phyloP scores from a whole-genome alignment of 2,888 invertebrate genomes.

The Xanthia icteritia region DNA sequence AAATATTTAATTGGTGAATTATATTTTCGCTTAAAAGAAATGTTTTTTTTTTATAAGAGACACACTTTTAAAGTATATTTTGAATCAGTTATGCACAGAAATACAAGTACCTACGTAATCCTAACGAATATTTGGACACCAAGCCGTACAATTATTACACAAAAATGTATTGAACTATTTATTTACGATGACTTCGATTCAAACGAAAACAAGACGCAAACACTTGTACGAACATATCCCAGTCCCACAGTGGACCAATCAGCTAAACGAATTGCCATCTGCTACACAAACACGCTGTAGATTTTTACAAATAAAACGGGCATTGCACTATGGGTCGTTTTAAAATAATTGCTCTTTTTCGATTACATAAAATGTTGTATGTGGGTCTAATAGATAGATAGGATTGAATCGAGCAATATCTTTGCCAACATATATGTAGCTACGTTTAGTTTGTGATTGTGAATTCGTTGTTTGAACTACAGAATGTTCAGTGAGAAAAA shows the following conservation, averaged over 20 bases:
- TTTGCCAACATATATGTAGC: background rate
- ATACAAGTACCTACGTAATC: background rate
- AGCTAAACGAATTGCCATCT: slow-evolving; percentile 49
- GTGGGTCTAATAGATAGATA: background rate
- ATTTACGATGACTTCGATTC: slow-evolving; percentile 20
- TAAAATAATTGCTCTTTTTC: slow-evolving; percentile 29
- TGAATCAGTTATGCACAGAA: too few relatives aligned
- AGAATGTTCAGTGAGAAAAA: background rate
- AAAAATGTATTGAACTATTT: background rate
- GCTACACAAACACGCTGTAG: slow-evolving; percentile 17
- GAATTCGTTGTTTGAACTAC: background rate
- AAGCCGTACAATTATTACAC: background rate
- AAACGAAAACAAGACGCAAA: slow-evolving; percentile 22
- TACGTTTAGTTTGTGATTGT: background rate
- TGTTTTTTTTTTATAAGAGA: background rate
- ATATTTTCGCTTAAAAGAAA: background rate
- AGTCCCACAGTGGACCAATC: slow-evolving; percentile 40
- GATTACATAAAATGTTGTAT: slow-evolving; percentile 1
- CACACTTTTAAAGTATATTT: background rate
- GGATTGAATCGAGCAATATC: too few relatives aligned
- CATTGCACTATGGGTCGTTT: background rate
- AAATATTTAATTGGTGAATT: background rate
- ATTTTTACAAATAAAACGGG: slow-evolving; percentile 29
- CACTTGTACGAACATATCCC: slow-evolving; percentile 1
- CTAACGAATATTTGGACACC: background rate